Evolutionary conservation across 2,888 invertebrate species (phyloP).

Genomic region (Pachliopta kotzebuea): DNA sequence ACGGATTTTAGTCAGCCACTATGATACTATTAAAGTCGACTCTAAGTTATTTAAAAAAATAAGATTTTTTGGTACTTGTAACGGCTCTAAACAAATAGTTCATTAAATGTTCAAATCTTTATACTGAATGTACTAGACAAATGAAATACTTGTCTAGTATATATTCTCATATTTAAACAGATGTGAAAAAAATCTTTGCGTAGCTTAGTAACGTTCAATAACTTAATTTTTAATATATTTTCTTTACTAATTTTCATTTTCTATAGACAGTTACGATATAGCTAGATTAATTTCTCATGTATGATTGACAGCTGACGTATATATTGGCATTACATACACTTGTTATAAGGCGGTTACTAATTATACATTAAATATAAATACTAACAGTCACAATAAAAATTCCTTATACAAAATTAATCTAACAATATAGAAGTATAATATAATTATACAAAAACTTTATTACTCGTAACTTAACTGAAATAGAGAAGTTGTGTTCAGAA

Average conservation of each 20-base stretch:
- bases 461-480: no score
- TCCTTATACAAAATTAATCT: not conserved
- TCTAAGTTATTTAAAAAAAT: no score
- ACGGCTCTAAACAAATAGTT: not conserved
- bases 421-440: not conserved
- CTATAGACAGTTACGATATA: slow-evolving; percentile 36
- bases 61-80: not conserved
- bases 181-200: not conserved
- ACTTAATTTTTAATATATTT: slow-evolving; percentile 7
- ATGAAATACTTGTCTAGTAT: no score
- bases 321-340: slow-evolving; percentile 47
- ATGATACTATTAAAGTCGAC: not conserved
- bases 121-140: not conserved
- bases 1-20: slow-evolving; percentile 19
- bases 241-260: slow-evolving; percentile 21
- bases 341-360: slow-evolving; percentile 50
- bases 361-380: slow-evolving; percentile 31
- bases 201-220: slow-evolving; percentile 1
- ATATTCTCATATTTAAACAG: no score
- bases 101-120: not conserved
- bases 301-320: slow-evolving; percentile 62
- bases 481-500: no score
- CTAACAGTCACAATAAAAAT: slow-evolving; percentile 15
- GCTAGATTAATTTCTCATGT: slow-evolving; percentile 48
- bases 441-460: not conserved